phyloP scores from a whole-genome alignment of 2,888 invertebrate species.

The Ephialtes manifestator region DNA sequence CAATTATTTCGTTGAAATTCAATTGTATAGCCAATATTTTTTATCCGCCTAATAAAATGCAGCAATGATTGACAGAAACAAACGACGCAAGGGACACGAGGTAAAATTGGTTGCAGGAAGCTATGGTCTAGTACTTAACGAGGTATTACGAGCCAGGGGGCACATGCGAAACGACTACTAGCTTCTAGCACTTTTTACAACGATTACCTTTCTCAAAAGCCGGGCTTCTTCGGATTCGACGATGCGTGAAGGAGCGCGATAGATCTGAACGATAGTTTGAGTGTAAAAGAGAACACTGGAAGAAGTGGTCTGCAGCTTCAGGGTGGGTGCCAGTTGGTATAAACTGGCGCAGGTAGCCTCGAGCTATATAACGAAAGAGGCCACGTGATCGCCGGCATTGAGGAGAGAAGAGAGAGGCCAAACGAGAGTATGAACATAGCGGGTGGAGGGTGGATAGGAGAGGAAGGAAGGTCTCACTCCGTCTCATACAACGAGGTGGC shows the following conservation, averaged over 20 bases:
- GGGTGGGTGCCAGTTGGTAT: constrained; percentile 80
- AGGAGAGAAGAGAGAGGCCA: constrained; percentile 49
- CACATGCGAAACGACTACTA: constrained; percentile 63
- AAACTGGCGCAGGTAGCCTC: constrained; percentile 82
- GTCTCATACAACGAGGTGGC: constrained; percentile 55
- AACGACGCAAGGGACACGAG: neutral
- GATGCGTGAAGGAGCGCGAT: constrained; percentile 60
- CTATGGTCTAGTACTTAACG: constrained; percentile 26
- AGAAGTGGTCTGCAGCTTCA: constrained; percentile 68
- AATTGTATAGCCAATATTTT: too few relatives aligned
- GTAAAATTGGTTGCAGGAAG: constrained; percentile 1
- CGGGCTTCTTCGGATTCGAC: constrained; percentile 47
- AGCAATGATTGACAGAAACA: constrained; percentile 41
- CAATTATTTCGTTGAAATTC: too few relatives aligned
- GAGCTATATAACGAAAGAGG: constrained; percentile 77
- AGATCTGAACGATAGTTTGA: constrained; percentile 51
- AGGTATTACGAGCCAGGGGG: constrained; percentile 17
- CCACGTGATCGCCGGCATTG: constrained; percentile 45
- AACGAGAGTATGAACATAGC: constrained; percentile 65
- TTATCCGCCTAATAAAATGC: too few relatives aligned
- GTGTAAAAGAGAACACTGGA: constrained; percentile 57
- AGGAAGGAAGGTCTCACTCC: constrained; percentile 74
- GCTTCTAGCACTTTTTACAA: constrained; percentile 73
- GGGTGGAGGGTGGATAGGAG: constrained; percentile 76
- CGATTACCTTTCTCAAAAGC: constrained; percentile 77